Evolutionary conservation across 2,113 vertebrate genomes (phyloP), one percentile per base, ranked within the genome.

Genomic region (Pteruthius melanotis): DNA sequence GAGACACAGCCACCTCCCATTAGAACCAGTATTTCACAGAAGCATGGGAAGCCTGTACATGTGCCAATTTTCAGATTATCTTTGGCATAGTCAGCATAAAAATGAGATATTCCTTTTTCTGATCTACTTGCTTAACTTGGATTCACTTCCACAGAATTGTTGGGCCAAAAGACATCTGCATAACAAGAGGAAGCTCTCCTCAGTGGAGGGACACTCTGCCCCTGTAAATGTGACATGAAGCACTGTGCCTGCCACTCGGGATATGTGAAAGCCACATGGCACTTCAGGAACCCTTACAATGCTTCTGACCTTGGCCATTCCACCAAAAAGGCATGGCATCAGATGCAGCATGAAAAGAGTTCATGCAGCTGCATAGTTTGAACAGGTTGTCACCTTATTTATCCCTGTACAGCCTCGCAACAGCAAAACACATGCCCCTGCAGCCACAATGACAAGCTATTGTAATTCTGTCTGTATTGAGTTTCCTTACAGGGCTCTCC

Each of bases 361-460:
- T 47, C 35, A 18, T 50, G 49, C 90, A 91, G 75, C 75, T 91
- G 87, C 14, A 7, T 24, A 64, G 50, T 23, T 88, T 50, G 74
- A 91, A 89, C 84, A 91, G 89, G 86, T 69, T 96, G 90, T 80
- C 78, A 74, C 84, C 50, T 89, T 94, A 84, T 87, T 95, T 93
- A 93, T 94, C 75, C 35, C 45, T 23, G 23, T 13, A n/a, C 35
- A 72, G 75, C 30, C 63, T 70, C 27, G 3, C 70, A 95, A 80
- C 23, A 87, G 61, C 53, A 65, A 56, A 59, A 79, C 66, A 79
- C 8, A 4, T 39, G 83, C 23, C 49, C 59, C 21, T 64, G 49
- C 70, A 57, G 53, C 16, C 84, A 76, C 87, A 80, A 74, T 69
- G 75, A 42, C 24, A 35, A 93, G 69, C 82, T 93, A 83, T 86